Conservation (phyloP, 2,888 invertebrate species). For the Drosophila infuscata region DNA sequence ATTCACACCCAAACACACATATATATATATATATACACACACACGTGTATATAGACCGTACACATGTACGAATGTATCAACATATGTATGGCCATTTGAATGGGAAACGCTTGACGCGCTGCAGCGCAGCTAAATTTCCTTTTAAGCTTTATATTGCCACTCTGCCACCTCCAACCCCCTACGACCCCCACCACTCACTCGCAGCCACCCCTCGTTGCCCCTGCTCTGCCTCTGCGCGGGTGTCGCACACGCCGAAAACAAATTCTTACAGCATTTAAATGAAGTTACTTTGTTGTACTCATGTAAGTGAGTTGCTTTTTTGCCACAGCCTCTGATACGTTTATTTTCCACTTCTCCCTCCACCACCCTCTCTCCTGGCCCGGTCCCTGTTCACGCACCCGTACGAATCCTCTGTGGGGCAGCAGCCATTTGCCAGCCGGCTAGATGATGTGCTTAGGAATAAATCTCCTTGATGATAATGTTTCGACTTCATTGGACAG, state of each 20-base stretch:
- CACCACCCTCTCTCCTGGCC: neutral
- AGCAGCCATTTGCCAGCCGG: conserved; percentile 34
- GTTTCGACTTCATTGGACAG: conserved; percentile 26
- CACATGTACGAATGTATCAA: conserved; percentile 52
- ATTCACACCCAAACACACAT: neutral
- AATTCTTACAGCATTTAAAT: conserved; percentile 81
- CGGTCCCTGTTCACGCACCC: conserved; percentile 28
- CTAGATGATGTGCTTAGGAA: conserved; percentile 31
- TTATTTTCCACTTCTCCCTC: neutral
- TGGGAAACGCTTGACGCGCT: conserved; percentile 47
- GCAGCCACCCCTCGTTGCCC: neutral
- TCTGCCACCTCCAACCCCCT: neutral
- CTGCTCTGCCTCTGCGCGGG: conserved; percentile 20
- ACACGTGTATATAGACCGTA: conserved; percentile 18
- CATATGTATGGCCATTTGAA: conserved; percentile 61
- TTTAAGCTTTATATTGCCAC: conserved; percentile 62
- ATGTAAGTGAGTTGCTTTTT: conserved; percentile 54
- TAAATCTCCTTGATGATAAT: conserved; percentile 42
- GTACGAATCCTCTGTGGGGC: conserved; percentile 18
- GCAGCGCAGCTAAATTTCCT: conserved; percentile 51
- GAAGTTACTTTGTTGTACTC: conserved; percentile 75
- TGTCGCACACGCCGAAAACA: conserved; percentile 75
- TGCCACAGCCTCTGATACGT: conserved; percentile 52
- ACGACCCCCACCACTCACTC: neutral
- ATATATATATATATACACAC: conserved; percentile 8